Conservation (phyloP, 2,888 invertebrate genomes). For the Malthinus seriepunctatus region DNA sequence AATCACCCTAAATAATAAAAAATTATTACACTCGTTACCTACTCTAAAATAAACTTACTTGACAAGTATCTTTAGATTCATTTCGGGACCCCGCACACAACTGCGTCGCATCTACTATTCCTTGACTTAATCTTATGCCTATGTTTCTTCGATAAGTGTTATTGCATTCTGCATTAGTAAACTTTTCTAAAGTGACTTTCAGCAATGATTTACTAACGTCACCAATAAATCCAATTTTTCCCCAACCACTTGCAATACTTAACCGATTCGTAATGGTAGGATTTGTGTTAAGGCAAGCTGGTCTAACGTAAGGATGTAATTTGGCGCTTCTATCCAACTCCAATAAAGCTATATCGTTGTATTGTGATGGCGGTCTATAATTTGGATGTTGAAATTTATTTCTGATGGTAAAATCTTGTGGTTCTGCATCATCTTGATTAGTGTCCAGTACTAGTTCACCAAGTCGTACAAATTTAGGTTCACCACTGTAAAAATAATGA, state of each 20-base stretch:
- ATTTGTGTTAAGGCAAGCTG: slow-evolving; percentile 52
- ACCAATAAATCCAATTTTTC: slow-evolving; percentile 51
- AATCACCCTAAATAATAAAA: slow-evolving; percentile 57
- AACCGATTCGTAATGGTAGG: slow-evolving; percentile 2
- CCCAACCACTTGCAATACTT: slow-evolving; percentile 59
- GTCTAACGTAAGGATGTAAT: slow-evolving; percentile 53
- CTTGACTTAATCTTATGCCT: slow-evolving; percentile 40
- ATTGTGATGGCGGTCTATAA: slow-evolving; percentile 49
- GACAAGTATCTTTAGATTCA: slow-evolving; percentile 56
- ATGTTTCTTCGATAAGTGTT: background rate
- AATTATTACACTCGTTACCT: background rate
- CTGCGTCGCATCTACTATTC: slow-evolving; percentile 53
- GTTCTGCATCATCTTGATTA: slow-evolving; percentile 46
- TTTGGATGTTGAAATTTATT: slow-evolving; percentile 50
- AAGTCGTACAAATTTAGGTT: slow-evolving; percentile 50
- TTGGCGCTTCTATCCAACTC: slow-evolving; percentile 46
- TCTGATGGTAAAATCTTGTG: slow-evolving; percentile 44
- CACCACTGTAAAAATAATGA: slow-evolving; percentile 46
- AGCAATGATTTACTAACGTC: slow-evolving; percentile 43
- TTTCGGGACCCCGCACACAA: slow-evolving; percentile 57
- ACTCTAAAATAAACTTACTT: slow-evolving; percentile 38
- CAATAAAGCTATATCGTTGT: slow-evolving; percentile 59
- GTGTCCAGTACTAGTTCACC: slow-evolving; percentile 54
- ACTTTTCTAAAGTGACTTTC: slow-evolving; percentile 54
- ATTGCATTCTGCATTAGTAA: slow-evolving; percentile 46